Evolutionary conservation across 2,113 vertebrate genomes (phyloP).

Genomic region (Cyprinus carpio): DNA sequence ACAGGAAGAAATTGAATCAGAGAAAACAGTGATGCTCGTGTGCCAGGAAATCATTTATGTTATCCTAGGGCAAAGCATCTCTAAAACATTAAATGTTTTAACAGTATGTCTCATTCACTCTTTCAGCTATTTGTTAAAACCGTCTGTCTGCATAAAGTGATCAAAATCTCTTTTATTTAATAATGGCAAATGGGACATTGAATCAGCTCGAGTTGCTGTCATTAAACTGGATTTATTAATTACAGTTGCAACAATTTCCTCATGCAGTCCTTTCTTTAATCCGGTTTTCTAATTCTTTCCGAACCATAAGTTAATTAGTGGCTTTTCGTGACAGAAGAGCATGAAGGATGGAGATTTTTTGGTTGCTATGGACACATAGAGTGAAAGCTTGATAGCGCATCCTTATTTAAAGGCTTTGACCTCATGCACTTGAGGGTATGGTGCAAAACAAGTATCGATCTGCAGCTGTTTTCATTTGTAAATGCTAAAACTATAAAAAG

Average conservation of each 20-base stretch:
- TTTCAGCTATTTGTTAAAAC: constrained; percentile 13
- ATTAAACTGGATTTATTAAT: constrained; percentile 14
- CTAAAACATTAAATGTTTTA: constrained; percentile 12
- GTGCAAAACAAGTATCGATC: constrained; percentile 33
- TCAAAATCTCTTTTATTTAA: not conserved
- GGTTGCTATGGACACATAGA: constrained; percentile 57
- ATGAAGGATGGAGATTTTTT: constrained; percentile 38
- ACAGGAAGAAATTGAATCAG: constrained; percentile 34
- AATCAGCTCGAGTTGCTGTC: not conserved
- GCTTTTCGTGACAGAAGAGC: constrained; percentile 17
- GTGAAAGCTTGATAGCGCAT: constrained; percentile 35
- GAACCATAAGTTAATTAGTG: constrained; percentile 37
- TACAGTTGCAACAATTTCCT: constrained; percentile 24
- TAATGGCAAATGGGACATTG: not conserved
- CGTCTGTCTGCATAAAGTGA: not conserved
- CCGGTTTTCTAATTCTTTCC: constrained; percentile 28
- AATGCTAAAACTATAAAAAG: not conserved
- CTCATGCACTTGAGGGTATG: constrained; percentile 16
- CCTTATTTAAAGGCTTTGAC: constrained; percentile 41
- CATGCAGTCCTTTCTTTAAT: constrained; percentile 7
- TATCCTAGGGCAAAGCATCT: not conserved
- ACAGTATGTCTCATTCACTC: constrained; percentile 5
- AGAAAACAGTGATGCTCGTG: constrained; percentile 1
- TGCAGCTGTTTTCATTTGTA: constrained; percentile 19
- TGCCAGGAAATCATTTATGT: constrained; percentile 19